A percentile compares a stretch with the other conserved stretches of the same genome.
Conservation (phyloP, 2,797 vertebrate species). For the Hylomyscus alleni region DNA sequence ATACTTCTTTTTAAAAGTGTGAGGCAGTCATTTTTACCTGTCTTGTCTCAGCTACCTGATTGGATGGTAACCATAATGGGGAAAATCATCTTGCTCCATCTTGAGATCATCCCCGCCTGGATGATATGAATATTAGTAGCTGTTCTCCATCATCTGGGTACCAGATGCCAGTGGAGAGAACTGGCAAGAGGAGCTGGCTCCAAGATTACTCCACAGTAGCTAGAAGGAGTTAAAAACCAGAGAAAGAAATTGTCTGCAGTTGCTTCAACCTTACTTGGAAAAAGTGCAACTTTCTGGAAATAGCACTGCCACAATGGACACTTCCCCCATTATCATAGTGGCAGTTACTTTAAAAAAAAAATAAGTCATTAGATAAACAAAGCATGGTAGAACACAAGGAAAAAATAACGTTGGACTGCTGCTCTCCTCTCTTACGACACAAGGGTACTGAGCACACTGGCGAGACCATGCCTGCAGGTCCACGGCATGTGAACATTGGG, state of each 20-base stretch:
- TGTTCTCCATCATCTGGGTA: not conserved
- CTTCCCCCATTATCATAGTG: not conserved
- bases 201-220: slow-evolving; percentile 34
- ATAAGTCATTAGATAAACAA: not conserved
- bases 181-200: not conserved
- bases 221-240: not conserved
- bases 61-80: not conserved
- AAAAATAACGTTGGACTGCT: not conserved
- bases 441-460: slow-evolving; percentile 63
- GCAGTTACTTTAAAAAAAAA: not conserved
- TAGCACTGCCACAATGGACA: not conserved
- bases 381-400: not conserved
- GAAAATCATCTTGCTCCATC: slow-evolving; percentile 39
- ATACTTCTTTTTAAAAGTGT: not conserved
- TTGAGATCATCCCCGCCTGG: not conserved
- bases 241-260: not conserved
- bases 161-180: slow-evolving; percentile 50
- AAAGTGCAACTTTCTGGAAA: not conserved
- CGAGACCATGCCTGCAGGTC: slow-evolving; percentile 52
- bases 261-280: slow-evolving; percentile 36
- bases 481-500: not conserved
- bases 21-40: not conserved
- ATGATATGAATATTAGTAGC: not conserved
- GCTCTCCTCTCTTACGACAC: not conserved
- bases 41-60: not conserved